Evolutionary conservation across 2,888 invertebrate species (phyloP).

Genomic region (Pachydiplax longipennis): DNA sequence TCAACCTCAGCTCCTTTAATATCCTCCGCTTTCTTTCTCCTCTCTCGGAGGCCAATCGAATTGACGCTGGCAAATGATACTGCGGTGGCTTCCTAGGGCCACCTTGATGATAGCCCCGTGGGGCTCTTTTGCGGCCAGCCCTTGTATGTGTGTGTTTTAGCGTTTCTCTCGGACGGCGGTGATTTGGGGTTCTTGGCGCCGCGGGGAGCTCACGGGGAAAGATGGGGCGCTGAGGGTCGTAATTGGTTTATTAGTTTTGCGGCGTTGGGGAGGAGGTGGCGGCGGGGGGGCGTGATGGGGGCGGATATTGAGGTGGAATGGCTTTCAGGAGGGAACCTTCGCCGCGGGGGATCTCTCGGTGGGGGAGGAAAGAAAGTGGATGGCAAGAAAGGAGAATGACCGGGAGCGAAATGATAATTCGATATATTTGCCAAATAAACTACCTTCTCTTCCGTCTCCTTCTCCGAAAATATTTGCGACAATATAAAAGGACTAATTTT

Average conservation of each 20-base stretch:
- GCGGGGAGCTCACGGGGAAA: not conserved
- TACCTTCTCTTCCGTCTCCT: too few relatives aligned
- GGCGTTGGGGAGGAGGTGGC: conserved; percentile 28
- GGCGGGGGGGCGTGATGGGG: not conserved
- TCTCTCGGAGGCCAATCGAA: conserved; percentile 19
- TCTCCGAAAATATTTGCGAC: not conserved
- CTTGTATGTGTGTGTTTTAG: conserved; percentile 1
- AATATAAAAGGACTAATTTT: too few relatives aligned
- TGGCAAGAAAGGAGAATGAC: not conserved
- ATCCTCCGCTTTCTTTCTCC: not conserved
- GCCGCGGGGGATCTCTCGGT: not conserved
- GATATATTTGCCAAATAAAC: too few relatives aligned
- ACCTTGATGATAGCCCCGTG: not conserved
- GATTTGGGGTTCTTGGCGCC: not conserved
- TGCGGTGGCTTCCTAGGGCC: not conserved
- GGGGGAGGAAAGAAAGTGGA: not conserved
- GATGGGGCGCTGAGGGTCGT: conserved; percentile 27
- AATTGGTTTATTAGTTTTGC: conserved; percentile 42
- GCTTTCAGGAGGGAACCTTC: not conserved
- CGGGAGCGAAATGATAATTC: not conserved
- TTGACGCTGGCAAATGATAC: conserved; percentile 36
- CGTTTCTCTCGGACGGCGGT: conserved; percentile 2
- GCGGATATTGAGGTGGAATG: not conserved
- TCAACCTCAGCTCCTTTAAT: not conserved
- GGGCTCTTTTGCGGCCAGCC: not conserved